These are phyloP conservation scores for Glyphotaelius pellucidus DNA, from an alignment of 2,888 invertebrate species.

Conservation along the genomic window DNA sequence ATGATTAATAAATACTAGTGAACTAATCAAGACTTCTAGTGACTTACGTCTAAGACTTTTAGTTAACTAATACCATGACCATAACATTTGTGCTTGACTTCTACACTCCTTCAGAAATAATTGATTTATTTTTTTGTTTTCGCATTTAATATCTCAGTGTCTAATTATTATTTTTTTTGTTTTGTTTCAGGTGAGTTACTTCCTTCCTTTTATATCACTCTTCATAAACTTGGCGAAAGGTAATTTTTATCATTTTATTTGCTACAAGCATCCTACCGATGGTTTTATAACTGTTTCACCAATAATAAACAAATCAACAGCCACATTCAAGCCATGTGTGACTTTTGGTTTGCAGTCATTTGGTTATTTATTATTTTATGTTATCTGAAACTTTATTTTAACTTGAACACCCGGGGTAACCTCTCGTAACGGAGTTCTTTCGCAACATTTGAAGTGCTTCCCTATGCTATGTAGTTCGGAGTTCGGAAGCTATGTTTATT, in stretches of 20 bases:
- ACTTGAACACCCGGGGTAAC: background rate
- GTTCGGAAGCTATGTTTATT: constrained; percentile 9
- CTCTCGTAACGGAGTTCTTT: background rate
- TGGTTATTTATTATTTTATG: background rate
- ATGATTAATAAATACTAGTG: no score
- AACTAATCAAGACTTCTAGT: no score
- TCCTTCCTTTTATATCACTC: background rate
- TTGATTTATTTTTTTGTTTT: background rate
- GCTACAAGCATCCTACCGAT: background rate
- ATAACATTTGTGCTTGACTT: background rate
- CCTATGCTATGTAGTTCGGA: background rate
- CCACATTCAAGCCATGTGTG: background rate
- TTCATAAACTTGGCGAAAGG: background rate
- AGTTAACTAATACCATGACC: no score
- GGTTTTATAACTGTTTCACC: background rate
- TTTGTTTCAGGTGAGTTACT: constrained; percentile 37
- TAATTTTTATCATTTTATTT: background rate
- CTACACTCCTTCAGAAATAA: background rate
- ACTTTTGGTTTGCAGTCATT: background rate
- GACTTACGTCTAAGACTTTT: no score
- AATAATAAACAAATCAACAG: no score
- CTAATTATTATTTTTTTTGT: constrained; percentile 11
- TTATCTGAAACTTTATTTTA: background rate
- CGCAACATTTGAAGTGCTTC: background rate
- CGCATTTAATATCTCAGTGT: background rate